Evolutionary conservation across 2,113 vertebrate genomes (phyloP).

Genomic region (Silurus glanis): DNA sequence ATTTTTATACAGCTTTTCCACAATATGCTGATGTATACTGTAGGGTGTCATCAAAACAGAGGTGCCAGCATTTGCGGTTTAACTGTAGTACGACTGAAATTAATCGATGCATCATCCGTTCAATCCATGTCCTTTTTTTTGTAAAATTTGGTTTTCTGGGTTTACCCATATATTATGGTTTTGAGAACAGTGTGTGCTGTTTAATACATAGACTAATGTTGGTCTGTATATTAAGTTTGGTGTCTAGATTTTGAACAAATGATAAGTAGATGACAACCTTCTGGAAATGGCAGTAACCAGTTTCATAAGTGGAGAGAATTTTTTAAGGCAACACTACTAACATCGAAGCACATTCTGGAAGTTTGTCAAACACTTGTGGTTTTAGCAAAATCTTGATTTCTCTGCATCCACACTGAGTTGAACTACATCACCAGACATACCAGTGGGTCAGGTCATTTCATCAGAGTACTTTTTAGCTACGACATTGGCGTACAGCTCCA

Average conservation of each 20-base stretch:
- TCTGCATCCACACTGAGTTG: background rate
- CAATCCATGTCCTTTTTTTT: background rate
- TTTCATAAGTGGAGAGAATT: background rate
- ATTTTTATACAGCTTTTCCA: conserved; percentile 2
- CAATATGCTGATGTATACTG: background rate
- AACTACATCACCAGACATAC: background rate
- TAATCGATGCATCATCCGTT: background rate
- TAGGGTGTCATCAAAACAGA: background rate
- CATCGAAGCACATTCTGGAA: background rate
- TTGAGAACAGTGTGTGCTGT: background rate
- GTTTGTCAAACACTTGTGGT: background rate
- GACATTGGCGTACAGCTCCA: background rate
- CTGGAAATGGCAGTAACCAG: background rate
- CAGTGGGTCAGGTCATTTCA: background rate
- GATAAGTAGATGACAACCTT: background rate
- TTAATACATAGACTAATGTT: no score
- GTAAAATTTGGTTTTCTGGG: background rate
- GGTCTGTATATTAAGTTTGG: no score
- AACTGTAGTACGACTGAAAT: background rate
- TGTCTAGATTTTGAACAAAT: background rate
- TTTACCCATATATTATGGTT: background rate
- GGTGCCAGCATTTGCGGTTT: background rate
- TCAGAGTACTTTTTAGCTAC: background rate
- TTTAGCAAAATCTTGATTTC: background rate
- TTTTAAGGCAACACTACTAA: background rate